Base-by-base conservation (phyloP, 2,888 invertebrate genomes). In the Lasioglossum figueresi region DNA sequence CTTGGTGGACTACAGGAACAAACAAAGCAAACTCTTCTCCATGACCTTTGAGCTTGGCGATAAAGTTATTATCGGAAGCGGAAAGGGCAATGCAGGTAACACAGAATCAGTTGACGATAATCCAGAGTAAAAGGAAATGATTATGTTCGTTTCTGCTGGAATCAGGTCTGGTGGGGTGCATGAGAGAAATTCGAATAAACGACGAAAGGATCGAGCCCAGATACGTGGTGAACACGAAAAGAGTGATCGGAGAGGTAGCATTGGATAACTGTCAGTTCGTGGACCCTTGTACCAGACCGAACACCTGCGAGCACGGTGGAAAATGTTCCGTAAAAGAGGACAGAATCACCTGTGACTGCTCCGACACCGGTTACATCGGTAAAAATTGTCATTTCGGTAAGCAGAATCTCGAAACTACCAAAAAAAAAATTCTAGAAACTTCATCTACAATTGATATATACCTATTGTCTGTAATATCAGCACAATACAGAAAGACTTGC, bases 291-390 rank as follows among this genome's bases (percentile, higher is more conserved):
- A 97, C 97, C 59, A 96, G 98, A 86, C 98, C 98, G 0, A 98
- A 98, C 92, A 98, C 98, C 71, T 99, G 99, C 93, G 98, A 99
- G 92, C 99, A 99, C 93, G 98, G 97, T 1, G 99, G 98, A 0
- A 97, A 97, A 91, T 99, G 99, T 95, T 97, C 98, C 40, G 98
- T 99, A 0, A 97, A 98, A 92, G 98, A 98, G 94, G 98, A 98
- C 92, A 96, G 97, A 79, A 97, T 99, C 70, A 97, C 97, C 48
- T 99, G 99, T 94, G 98, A 99, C 93, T 99, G 99, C 95, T 97
- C 97, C 70, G 97, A 97, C 88, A 98, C 98, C 6, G 98, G 98
- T 0, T 99, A 99, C 93, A 98, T 98, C 72, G 99, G 99, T 16
- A 98, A 98, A 93, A 98, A 98, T 93, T 99, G 99, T 92, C 99